A percentile compares a stretch with the other conserved stretches of the same genome.
Conservation (phyloP, 2,797 vertebrate genomes). For the Spizella passerina region DNA sequence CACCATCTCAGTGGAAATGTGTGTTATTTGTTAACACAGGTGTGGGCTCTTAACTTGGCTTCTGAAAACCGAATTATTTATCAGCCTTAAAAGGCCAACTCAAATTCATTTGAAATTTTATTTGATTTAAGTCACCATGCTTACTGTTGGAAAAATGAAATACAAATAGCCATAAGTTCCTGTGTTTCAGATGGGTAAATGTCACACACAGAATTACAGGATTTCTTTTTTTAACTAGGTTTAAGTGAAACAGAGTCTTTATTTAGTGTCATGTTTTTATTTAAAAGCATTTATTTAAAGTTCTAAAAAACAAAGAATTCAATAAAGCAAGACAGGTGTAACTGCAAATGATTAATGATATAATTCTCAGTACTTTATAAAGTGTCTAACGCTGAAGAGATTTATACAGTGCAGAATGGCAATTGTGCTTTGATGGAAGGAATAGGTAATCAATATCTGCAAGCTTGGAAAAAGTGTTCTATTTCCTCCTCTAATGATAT, state of each 20-base stretch:
- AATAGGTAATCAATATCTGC: constrained; percentile 86
- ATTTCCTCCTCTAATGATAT: constrained; percentile 87
- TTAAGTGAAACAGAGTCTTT: constrained; percentile 59
- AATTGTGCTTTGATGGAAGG: constrained; percentile 64
- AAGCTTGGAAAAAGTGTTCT: constrained; percentile 80
- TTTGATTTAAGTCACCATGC: neutral
- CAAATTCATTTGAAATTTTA: neutral
- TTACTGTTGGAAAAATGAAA: constrained; percentile 15
- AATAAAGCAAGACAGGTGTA: constrained; percentile 62
- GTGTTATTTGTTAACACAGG: neutral
- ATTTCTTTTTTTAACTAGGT: neutral
- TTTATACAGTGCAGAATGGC: constrained; percentile 72
- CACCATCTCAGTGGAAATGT: neutral
- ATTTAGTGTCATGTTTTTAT: constrained; percentile 67
- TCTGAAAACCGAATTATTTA: neutral
- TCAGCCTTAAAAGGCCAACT: neutral
- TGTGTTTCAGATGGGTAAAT: constrained; percentile 5
- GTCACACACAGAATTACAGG: neutral
- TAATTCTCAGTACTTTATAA: constrained; percentile 72
- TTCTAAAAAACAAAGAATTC: constrained; percentile 72
- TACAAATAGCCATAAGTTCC: neutral
- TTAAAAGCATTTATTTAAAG: constrained; percentile 75
- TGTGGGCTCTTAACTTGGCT: neutral
- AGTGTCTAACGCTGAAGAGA: constrained; percentile 66
- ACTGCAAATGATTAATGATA: constrained; percentile 74